These are phyloP conservation scores for Cryptomyrus ogoouensis DNA, from an alignment of 2,113 vertebrate genomes.

Conservation along the genomic window DNA sequence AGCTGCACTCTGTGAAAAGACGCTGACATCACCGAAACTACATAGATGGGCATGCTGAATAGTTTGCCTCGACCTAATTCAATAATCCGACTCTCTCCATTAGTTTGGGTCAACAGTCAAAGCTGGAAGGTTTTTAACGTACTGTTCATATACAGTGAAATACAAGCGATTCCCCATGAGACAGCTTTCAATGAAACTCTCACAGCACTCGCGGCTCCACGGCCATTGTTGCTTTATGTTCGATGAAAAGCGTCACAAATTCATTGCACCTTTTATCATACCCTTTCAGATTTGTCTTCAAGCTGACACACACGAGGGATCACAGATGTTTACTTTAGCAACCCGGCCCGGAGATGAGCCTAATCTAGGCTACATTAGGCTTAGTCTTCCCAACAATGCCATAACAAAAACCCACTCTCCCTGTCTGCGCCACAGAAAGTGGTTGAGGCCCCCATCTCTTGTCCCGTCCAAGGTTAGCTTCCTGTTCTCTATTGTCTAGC, in stretches of 20 bases:
- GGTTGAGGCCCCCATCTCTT: neutral
- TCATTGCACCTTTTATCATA: constrained; percentile 17
- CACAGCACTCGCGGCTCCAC: neutral
- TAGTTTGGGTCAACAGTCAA: neutral
- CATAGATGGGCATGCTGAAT: neutral
- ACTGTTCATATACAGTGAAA: neutral
- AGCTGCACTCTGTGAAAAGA: neutral
- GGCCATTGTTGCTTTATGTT: neutral
- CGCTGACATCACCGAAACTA: neutral
- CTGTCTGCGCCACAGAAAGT: neutral
- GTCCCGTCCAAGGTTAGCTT: neutral
- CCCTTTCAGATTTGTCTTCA: constrained; percentile 13
- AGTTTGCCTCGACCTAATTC: neutral
- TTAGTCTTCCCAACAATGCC: constrained; percentile 17
- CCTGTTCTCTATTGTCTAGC: neutral
- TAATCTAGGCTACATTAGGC: constrained; percentile 15
- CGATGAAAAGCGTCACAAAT: constrained; percentile 12
- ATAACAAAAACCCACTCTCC: constrained; percentile 3
- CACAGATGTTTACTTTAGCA: constrained; percentile 4
- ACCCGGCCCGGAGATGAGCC: neutral
- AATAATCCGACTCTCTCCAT: neutral
- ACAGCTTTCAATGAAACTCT: neutral
- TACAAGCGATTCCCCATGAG: neutral
- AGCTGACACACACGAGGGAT: constrained; percentile 1
- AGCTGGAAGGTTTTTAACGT: neutral